Conservation (phyloP, 1,140 invertebrate genomes). For the Diploscapter pachys region DNA sequence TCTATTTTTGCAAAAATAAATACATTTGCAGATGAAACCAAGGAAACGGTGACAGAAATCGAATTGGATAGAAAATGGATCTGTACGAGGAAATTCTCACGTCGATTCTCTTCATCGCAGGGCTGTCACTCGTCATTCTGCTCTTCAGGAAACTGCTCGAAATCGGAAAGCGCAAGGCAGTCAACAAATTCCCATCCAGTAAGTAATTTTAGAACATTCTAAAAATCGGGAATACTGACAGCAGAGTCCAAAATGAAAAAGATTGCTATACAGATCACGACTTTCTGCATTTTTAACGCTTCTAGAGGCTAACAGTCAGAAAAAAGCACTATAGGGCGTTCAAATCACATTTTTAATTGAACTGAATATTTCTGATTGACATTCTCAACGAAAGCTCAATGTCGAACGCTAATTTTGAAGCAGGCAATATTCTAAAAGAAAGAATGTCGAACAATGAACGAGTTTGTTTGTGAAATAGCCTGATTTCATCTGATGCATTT, state of each 20-base stretch:
- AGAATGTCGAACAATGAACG: no score
- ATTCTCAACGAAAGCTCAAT: no score
- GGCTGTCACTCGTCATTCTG: slow-evolving; percentile 5
- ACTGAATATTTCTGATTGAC: no score
- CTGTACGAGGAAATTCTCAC: slow-evolving; percentile 18
- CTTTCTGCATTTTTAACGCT: no score
- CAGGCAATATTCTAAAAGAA: no score
- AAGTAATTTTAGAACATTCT: not conserved
- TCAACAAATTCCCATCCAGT: slow-evolving; percentile 19
- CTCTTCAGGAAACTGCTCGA: slow-evolving; percentile 22
- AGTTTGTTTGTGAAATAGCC: no score
- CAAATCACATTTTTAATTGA: no score
- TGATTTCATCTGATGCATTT: no score
- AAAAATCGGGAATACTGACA: not conserved
- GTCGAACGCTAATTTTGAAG: no score
- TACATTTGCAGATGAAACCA: not conserved
- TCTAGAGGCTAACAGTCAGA: no score
- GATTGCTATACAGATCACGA: not conserved
- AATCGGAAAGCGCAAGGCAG: slow-evolving; percentile 21
- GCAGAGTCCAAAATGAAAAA: not conserved
- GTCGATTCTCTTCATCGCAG: slow-evolving; percentile 1
- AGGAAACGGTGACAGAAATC: slow-evolving; percentile 9
- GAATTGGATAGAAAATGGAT: slow-evolving; percentile 18
- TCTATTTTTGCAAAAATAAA: not conserved
- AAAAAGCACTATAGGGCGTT: no score